Evolutionary conservation across 2,113 vertebrate genomes (phyloP), one percentile per base, ranked within the genome.

Genomic region (Bos indicus): DNA sequence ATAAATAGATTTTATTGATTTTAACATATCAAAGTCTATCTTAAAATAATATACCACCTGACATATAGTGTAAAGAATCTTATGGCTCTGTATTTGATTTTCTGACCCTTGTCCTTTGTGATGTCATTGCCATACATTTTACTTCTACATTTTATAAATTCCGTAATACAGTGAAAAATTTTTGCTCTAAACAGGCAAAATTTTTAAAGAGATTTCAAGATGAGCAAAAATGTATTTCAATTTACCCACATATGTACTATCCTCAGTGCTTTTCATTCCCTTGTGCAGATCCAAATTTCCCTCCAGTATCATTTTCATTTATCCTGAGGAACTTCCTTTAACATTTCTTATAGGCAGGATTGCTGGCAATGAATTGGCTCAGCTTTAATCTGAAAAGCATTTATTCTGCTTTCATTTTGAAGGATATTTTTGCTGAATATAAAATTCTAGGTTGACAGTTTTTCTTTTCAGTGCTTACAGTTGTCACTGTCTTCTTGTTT

Each of bases 11-110:
- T 36, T 90, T 90, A 81, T 59, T 94, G 40, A 30, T 89, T 89
- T 64, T 84, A 93, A 59, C 4, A 12, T 81, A 64, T 84, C 43
- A 96, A 86, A 84, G 33, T 59, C 28, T 92, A 64, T 30, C 33
- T 96, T 96, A 21, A 90, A 90, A 91, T 95, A 88, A 81, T 54
- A 92, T 25, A 87, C 28, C 2, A 81, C 51, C 95, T 95, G 11
- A 84, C 43, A 4, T 71, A 36, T 33, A 82, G 8, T 77, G 7
- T 56, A n/a, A 90, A 90, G 60, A 59, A 48, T 11, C 4, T 40
- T 88, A 57, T 21, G 81, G 59, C 43, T 71, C 17, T 43, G 30
- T 88, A 56, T 52, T 93, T 56, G n/a, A 40, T 83, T 89, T 96
- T 86, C 48, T 78, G 36, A 40, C 54, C 89, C 19, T 19, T 82